phyloP scores from a whole-genome alignment of 2,888 invertebrate genomes.

The Conops quadrifasciatus region DNA sequence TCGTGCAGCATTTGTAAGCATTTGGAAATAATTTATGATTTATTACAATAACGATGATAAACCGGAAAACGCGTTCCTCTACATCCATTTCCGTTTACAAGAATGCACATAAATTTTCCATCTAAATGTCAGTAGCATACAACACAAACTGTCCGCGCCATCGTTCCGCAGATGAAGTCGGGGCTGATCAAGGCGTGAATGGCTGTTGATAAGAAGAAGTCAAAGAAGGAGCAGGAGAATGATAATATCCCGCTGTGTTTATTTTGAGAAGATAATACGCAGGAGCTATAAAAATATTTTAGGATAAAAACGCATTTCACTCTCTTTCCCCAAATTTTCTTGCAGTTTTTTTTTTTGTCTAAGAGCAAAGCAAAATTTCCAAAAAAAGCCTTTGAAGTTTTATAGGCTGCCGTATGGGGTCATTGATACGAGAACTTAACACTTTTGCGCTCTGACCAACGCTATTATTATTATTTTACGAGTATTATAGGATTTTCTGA shows the following conservation, averaged over 20 bases:
- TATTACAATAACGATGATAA: slow-evolving; percentile 12
- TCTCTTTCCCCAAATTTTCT: no score
- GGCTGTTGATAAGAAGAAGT: background rate
- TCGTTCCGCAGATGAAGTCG: background rate
- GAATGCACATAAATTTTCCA: slow-evolving; percentile 22
- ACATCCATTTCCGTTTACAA: slow-evolving; percentile 11
- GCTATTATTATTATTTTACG: background rate
- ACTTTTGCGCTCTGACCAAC: slow-evolving; percentile 5
- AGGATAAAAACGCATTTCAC: no score
- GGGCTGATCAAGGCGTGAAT: background rate
- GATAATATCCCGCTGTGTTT: background rate
- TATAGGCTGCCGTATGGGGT: background rate
- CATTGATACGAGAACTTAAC: slow-evolving; percentile 11
- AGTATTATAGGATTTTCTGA: background rate
- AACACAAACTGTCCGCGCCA: background rate
- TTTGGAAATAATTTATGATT: slow-evolving; percentile 14
- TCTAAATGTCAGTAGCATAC: slow-evolving; percentile 4
- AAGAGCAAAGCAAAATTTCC: no score
- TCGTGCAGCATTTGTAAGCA: slow-evolving; percentile 1
- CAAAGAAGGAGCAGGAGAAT: background rate
- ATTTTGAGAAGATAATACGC: background rate
- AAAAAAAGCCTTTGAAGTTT: no score
- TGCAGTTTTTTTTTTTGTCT: no score
- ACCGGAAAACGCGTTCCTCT: slow-evolving; percentile 4
- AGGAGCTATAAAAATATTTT: no score